Evolutionary conservation across 2,113 vertebrate genomes (phyloP).

Genomic region (Cricetomys ansorgei): DNA sequence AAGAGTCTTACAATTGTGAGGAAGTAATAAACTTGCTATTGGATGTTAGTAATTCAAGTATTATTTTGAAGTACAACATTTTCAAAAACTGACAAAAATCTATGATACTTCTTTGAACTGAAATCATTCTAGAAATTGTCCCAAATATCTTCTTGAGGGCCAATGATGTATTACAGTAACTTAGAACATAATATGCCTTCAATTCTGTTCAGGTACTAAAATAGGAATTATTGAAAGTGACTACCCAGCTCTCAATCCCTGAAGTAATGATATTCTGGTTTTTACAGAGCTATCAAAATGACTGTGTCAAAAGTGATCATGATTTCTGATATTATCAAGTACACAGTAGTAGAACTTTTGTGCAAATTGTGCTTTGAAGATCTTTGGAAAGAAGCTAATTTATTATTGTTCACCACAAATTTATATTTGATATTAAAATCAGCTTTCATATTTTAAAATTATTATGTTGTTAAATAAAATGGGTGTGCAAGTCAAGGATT

Average conservation of each 20-base stretch:
- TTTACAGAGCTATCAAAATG: slow-evolving; percentile 90
- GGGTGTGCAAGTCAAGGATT: neutral
- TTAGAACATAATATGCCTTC: slow-evolving; percentile 88
- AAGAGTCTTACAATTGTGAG: slow-evolving; percentile 59
- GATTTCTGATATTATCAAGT: slow-evolving; percentile 87
- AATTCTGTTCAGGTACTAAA: slow-evolving; percentile 91
- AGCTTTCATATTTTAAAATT: neutral
- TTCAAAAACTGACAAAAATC: slow-evolving; percentile 67
- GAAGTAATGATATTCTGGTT: slow-evolving; percentile 91
- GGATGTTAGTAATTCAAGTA: slow-evolving; percentile 51
- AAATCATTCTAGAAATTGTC: slow-evolving; percentile 70
- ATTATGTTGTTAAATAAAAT: neutral
- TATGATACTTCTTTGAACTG: slow-evolving; percentile 54
- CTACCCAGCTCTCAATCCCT: slow-evolving; percentile 93
- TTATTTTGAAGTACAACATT: slow-evolving; percentile 69
- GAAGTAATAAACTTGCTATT: slow-evolving; percentile 60
- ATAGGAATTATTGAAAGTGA: slow-evolving; percentile 91
- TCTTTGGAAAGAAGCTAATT: slow-evolving; percentile 59
- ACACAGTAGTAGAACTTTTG: slow-evolving; percentile 64
- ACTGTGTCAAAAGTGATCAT: slow-evolving; percentile 91
- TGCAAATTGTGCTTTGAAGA: slow-evolving; percentile 79
- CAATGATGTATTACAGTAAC: slow-evolving; percentile 72
- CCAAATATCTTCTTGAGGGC: slow-evolving; percentile 68
- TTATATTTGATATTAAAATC: neutral
- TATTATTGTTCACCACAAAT: neutral